Base-by-base conservation (phyloP, 2,797 vertebrate species). In the Urosaurus nigricauda region DNA sequence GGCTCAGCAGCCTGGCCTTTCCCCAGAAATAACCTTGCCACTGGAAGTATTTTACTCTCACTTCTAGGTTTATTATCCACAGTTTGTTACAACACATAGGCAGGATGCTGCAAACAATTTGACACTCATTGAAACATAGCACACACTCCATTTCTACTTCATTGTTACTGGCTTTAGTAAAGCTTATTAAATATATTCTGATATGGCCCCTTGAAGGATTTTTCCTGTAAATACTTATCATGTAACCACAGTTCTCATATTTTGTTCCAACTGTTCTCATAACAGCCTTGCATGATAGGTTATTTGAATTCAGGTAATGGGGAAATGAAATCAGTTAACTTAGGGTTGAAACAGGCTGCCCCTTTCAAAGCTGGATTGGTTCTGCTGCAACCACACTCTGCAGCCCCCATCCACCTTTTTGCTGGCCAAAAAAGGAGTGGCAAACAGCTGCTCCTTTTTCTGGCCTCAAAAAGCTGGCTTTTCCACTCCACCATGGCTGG, bases 311-410 rank as follows among this genome's bases (percentile, higher is more conserved):
- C 88, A 86, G 78, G 60, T 89, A 82, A 77, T 77, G 1, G 71
- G 26, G 35, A 91, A 94, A 86, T 12, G 26, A 79, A 94, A 40
- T 71, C 75, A 90, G 73, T 56, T 83, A 26, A 56, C 37, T 73
- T 74, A 51, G 47, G 47, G 47, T 8, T 51, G 7, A 51, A 51
- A 51, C 47, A 51, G 47, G 47, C 47, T 9, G 7, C 47, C 47
- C 47, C 47, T 51, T 8, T 8, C 9, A 8, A 51, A 51, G 7
- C 47, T 9, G 47, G 47, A 51, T 51, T 51, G 47, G 47, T 7
- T 8, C 47, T 51, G 47, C 47, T 7, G 47, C 47, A 51, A 51
- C 47, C 7, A 9, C 47, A 51, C 9, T 8, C 47, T 51, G 47
- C 47, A 51, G 47, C 47, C 47, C 47, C 47, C 8, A 51, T 51